Percentiles rank a stretch among this genome's conserved stretches.
These are phyloP conservation scores for Vollenhovia emeryi DNA, from an alignment of 1,140 invertebrate species.

Conservation along the genomic window DNA sequence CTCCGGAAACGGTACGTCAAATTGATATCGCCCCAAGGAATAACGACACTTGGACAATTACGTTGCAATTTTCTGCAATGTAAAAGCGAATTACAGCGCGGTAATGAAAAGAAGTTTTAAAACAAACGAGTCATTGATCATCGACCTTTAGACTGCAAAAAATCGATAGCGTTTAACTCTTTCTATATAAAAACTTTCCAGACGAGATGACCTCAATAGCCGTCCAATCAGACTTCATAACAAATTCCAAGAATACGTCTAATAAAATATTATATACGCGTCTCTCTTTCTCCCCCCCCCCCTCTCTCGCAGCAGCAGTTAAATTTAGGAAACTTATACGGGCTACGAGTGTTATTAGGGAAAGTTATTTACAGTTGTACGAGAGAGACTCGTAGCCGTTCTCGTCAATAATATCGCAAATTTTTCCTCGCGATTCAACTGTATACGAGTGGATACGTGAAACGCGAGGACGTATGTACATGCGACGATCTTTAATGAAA, in stretches of 20 bases:
- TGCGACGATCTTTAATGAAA: constrained; percentile 14
- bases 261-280: constrained; percentile 6
- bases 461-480: constrained; percentile 24
- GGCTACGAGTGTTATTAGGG: not conserved
- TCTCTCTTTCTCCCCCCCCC: no score
- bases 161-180: constrained; percentile 34
- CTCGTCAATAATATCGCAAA: not conserved
- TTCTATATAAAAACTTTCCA: constrained; percentile 45
- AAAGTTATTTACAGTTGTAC: constrained; percentile 3
- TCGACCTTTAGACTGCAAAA: constrained; percentile 7
- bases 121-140: not conserved
- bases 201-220: constrained; percentile 22
- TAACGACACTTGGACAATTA: no score
- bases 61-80: not conserved
- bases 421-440: not conserved
- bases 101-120: not conserved
- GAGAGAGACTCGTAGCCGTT: constrained; percentile 3
- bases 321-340: constrained; percentile 6
- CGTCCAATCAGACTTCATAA: constrained; percentile 20
- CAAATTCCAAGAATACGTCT: constrained; percentile 27
- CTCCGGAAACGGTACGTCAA: not conserved
- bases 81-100: not conserved
- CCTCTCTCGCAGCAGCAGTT: no score
- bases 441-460: not conserved
- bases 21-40: not conserved